phyloP scores from a whole-genome alignment of 2,113 vertebrate genomes.

The Cyanoramphus novaezelandiae region DNA sequence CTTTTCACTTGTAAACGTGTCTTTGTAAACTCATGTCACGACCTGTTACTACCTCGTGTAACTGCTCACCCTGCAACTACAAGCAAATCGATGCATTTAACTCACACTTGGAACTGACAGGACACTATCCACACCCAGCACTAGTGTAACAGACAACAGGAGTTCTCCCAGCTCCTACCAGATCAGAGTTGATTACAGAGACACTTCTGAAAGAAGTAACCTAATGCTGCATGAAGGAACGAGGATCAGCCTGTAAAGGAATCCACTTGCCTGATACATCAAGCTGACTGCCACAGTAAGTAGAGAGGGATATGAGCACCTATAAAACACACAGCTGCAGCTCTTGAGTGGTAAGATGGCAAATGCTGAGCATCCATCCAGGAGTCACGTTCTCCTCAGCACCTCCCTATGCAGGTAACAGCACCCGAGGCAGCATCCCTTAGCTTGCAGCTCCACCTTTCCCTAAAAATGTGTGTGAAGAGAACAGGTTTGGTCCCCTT shows the following conservation, averaged over 20 bases:
- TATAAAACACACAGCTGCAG: not conserved
- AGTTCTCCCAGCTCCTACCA: not conserved
- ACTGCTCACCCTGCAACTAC: not conserved
- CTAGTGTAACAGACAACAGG: rapidly evolving
- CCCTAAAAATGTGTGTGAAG: not conserved
- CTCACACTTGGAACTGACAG: not conserved
- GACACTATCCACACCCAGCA: not conserved
- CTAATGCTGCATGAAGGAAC: not conserved
- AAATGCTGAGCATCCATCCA: not conserved
- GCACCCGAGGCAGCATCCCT: not conserved
- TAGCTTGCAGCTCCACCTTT: not conserved
- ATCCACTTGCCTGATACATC: not conserved
- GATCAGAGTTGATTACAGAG: not conserved
- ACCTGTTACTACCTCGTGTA: not conserved
- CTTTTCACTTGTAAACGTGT: not conserved
- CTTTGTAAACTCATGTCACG: not conserved
- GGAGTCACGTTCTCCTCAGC: not conserved
- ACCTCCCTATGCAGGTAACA: not conserved
- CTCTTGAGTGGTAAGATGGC: not conserved
- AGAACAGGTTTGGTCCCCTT: slow-evolving; percentile 43
- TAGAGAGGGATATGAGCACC: not conserved
- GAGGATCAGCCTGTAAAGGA: not conserved
- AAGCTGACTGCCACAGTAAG: not conserved
- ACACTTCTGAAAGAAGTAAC: not conserved
- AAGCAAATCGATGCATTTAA: not conserved